Evolutionary conservation across 2,888 invertebrate species (phyloP), one percentile per base, ranked within the genome.

Genomic region (Chrysotoxum bicinctum): DNA sequence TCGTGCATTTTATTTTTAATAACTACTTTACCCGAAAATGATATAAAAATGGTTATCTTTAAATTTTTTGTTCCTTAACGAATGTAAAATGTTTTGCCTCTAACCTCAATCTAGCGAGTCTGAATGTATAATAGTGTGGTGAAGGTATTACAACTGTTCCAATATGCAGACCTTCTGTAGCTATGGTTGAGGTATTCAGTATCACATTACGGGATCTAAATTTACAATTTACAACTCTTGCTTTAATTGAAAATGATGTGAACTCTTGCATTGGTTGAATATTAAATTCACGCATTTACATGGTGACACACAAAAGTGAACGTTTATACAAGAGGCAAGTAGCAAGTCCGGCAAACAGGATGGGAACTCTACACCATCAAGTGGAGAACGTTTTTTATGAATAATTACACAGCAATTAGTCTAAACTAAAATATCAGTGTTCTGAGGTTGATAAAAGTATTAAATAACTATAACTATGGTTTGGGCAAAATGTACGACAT

Each of bases 161-260:
- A 10, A 12, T 37, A 58, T 14, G 12, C 1, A 21, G 37, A 23
- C 8, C n/a, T n/a, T 16, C 60, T 52, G 43, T n/a, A 16, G 2
- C 7, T 14, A 58, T 19, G 12, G 37, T 16, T 12, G 40, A 26
- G 23, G 26, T 60, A n/a, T 16, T 30, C 14, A 19, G 30, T 64
- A 45, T 45, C 64, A 64, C 12, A 32, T 45, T 45, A 30, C 45
- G 16, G 43, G 3, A 64, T 62, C 60, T 62, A 43, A 62, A 45
- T 45, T 64, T 32, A 32, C 30, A 45, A 45, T 64, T 64, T 64
- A 62, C 19, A 62, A 62, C 62, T 62, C 43, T 43, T 62, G 30
- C 45, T 45, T 45, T 45, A 32, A 64, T 64, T 64, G 64, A 45
- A 64, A 64, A 64, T 45, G 32, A 64, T 45, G 45, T 64, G 64